Evolutionary conservation across 1,140 invertebrate species (phyloP).

Genomic region (Aphidius ervi): DNA sequence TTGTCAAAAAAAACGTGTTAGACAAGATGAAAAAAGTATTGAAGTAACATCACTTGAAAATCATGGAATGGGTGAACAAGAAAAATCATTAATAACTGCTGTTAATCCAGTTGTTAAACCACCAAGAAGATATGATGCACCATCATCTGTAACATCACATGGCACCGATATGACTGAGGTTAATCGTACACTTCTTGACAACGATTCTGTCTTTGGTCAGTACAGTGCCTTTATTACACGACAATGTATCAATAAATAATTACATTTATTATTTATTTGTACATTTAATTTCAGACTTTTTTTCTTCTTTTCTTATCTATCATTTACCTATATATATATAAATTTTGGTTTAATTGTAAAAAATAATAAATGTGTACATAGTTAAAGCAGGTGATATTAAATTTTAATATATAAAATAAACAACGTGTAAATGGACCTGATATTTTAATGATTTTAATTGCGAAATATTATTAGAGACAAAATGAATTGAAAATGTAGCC

Average conservation of each 20-base stretch:
- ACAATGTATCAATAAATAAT: slow-evolving; percentile 35
- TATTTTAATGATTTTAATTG: not conserved
- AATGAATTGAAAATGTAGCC: not conserved
- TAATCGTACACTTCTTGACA: slow-evolving; percentile 72
- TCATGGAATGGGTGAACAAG: slow-evolving; percentile 64
- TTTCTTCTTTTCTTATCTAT: slow-evolving; percentile 8
- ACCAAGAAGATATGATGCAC: slow-evolving; percentile 65
- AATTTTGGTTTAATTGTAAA: too few species aligned
- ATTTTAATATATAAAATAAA: not conserved
- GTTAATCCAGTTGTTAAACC: slow-evolving; percentile 79
- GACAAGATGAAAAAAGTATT: slow-evolving; percentile 55
- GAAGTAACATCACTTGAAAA: slow-evolving; percentile 44
- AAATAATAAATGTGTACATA: too few species aligned
- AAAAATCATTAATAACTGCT: slow-evolving; percentile 74
- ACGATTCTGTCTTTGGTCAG: slow-evolving; percentile 68
- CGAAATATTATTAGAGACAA: not conserved
- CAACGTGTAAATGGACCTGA: not conserved
- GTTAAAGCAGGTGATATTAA: too few species aligned
- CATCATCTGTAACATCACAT: slow-evolving; percentile 59
- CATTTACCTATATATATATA: not conserved
- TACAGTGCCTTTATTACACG: slow-evolving; percentile 43
- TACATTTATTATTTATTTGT: not conserved
- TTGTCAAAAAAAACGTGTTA: slow-evolving; percentile 56
- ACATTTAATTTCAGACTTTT: slow-evolving; percentile 7
- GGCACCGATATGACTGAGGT: slow-evolving; percentile 74